Conservation (phyloP, 2,113 vertebrate species). For the Diadophis punctatus region DNA sequence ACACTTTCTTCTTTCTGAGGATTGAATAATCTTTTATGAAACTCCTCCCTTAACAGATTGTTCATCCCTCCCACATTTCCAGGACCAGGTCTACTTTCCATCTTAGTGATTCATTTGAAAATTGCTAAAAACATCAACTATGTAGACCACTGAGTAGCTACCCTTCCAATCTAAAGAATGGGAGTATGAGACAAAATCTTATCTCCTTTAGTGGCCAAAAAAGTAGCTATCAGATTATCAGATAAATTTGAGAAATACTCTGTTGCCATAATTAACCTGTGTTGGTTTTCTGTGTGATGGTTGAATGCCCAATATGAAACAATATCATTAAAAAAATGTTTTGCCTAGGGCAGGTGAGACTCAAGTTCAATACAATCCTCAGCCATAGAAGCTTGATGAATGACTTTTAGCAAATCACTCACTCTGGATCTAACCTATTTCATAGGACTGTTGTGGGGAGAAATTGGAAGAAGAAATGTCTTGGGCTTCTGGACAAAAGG, state of each 20-base stretch:
- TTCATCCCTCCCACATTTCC: neutral
- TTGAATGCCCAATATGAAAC: neutral
- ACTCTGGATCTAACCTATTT: neutral
- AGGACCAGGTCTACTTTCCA: neutral
- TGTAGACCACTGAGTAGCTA: neutral
- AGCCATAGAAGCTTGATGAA: neutral
- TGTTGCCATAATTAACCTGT: neutral
- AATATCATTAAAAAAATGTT: neutral
- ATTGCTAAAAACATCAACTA: neutral
- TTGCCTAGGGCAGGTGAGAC: neutral
- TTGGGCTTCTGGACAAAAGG: neutral
- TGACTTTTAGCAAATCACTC: neutral
- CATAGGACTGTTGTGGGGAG: neutral
- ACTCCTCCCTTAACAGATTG: neutral
- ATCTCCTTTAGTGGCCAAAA: neutral
- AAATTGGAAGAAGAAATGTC: neutral
- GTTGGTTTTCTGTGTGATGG: neutral
- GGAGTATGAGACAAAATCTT: neutral
- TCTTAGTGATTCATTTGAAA: neutral
- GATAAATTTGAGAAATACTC: neutral
- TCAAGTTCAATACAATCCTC: neutral
- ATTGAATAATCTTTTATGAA: neutral
- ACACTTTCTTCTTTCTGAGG: neutral
- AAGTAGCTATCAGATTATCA: neutral
- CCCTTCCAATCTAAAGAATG: neutral